A percentile compares a stretch with the other conserved stretches of the same genome.
These are phyloP conservation scores for Campoplex capitator DNA, from an alignment of 2,888 invertebrate genomes.

Conservation along the genomic window DNA sequence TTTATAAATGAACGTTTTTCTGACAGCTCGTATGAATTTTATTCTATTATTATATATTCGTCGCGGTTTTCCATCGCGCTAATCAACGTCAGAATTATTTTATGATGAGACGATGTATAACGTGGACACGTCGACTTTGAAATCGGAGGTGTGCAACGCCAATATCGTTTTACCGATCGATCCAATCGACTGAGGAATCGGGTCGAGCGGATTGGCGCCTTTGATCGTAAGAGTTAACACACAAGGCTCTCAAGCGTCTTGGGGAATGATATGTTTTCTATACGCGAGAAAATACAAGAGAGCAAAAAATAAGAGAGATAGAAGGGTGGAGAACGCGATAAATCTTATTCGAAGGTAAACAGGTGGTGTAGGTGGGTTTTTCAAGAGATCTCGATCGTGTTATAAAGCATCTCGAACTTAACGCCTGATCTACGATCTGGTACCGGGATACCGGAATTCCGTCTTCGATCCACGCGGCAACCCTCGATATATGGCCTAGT, in stretches of 20 bases:
- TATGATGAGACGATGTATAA: background rate
- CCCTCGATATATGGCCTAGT: conserved; percentile 18
- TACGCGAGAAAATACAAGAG: background rate
- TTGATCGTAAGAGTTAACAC: background rate
- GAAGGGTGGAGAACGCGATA: conserved; percentile 50
- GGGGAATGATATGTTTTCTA: no score
- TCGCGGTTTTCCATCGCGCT: background rate
- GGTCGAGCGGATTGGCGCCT: conserved; percentile 56
- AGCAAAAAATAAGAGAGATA: background rate
- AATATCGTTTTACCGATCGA: conserved; percentile 48
- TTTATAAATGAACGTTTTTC: background rate
- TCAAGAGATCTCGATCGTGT: conserved; percentile 58
- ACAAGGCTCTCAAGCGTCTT: background rate
- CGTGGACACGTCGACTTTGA: conserved; percentile 47
- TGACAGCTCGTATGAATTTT: background rate
- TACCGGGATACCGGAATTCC: conserved; percentile 55
- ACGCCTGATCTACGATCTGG: conserved; percentile 16
- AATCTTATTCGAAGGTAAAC: conserved; percentile 66
- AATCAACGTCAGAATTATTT: background rate
- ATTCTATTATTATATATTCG: background rate
- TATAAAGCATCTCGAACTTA: conserved; percentile 42
- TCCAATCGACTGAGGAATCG: conserved; percentile 59
- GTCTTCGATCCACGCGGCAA: conserved; percentile 18
- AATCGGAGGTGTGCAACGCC: conserved; percentile 39
- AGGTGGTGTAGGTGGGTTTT: conserved; percentile 64